These are phyloP conservation scores for Sinodicranocentrus sp. DNA, from an alignment of 2,888 invertebrate species.

Conservation along the genomic window DNA sequence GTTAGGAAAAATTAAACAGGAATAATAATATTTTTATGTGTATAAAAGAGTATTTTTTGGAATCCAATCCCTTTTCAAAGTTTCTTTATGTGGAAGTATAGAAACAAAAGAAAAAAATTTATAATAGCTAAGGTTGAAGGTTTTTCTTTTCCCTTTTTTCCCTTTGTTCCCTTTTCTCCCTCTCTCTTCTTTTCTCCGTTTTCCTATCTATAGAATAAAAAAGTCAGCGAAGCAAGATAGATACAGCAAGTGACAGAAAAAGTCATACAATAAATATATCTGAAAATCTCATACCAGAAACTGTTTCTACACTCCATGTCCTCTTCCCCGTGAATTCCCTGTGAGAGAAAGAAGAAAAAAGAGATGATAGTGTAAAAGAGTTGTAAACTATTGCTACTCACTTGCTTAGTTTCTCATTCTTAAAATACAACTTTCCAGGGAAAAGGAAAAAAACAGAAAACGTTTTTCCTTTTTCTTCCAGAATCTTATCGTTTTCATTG, in stretches of 20 bases:
- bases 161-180: constrained; percentile 19
- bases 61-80: background rate
- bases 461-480: constrained; percentile 11
- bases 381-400: constrained; percentile 54
- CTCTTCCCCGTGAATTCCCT: constrained; percentile 11
- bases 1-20: background rate
- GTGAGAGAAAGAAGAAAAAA: constrained; percentile 29
- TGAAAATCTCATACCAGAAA: constrained; percentile 42
- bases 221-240: constrained; percentile 65
- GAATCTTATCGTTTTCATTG: constrained; percentile 49
- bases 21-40: background rate
- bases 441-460: constrained; percentile 20
- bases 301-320: too few species aligned
- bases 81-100: constrained; percentile 6
- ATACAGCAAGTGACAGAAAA: constrained; percentile 62
- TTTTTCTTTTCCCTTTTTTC: too few species aligned
- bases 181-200: constrained; percentile 10
- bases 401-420: constrained; percentile 37
- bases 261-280: constrained; percentile 66
- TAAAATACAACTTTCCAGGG: constrained; percentile 8
- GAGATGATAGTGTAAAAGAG: constrained; percentile 54
- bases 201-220: constrained; percentile 51
- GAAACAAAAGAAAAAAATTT: constrained; percentile 25
- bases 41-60: too few species aligned
- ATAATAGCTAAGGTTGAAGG: constrained; percentile 9